Evolutionary conservation across 2,797 vertebrate species (phyloP).

Genomic region (Okamejei kenojei): DNA sequence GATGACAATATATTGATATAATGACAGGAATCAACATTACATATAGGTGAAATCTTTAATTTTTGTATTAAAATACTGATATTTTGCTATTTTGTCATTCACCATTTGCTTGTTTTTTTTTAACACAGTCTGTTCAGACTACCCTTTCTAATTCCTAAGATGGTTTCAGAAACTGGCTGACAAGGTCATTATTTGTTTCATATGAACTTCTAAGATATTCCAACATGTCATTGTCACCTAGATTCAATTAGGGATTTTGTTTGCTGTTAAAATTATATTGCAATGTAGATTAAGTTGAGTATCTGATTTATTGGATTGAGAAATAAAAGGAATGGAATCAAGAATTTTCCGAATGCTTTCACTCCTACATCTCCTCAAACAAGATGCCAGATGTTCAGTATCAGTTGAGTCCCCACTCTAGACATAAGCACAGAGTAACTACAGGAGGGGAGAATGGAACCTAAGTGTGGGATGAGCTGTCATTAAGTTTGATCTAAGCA

Average conservation of each 20-base stretch:
- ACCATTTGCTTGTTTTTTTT: not conserved
- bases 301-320: not conserved
- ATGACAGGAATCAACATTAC: not conserved
- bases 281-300: not conserved
- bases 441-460: not conserved
- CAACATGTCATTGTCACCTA: not conserved
- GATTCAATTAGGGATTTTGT: not conserved
- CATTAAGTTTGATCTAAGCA: not conserved
- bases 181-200: not conserved
- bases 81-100: not conserved
- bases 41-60: not conserved
- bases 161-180: not conserved
- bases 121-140: too few species aligned
- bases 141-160: too few species aligned
- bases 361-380: not conserved
- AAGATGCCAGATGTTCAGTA: not conserved
- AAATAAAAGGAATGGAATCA: not conserved
- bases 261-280: too few species aligned
- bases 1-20: not conserved
- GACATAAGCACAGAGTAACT: not conserved
- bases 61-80: not conserved
- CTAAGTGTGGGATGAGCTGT: not conserved
- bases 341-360: not conserved
- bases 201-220: not conserved
- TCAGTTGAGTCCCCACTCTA: not conserved